Base-by-base conservation (phyloP, 2,113 vertebrate species). In the Ailurus styani region DNA sequence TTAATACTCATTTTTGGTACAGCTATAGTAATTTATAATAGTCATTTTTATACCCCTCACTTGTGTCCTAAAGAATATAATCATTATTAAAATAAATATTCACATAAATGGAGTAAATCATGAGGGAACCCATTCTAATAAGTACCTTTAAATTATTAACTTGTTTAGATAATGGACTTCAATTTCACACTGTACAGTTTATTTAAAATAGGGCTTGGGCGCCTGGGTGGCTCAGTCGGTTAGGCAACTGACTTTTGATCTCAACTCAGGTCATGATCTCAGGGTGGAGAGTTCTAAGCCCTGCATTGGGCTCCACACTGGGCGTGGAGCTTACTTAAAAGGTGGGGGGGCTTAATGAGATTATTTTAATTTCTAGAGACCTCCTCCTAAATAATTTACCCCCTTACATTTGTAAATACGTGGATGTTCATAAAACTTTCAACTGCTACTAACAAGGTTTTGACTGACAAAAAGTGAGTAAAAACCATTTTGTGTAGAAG, bases 21-120 rank as follows among this genome's bases (percentile, higher is more conserved):
- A 97, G 97, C 42, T n/a, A 20, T 88, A 84, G 98, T 99, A 98
- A 97, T 94, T 91, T 96, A 97, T 95, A 97, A 96, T 78, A 84
- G 45, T 66, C 70, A 83, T 93, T 98, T 97, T 96, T 95, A 96
- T 95, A 96, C 42, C 90, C 31, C 81, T 75, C 72, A 81, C 89
- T 70, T 85, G 23, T 97, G 98, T 91, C 89, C 89, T 93, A 79
- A 0, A 0, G 77, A 25, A 15, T 55, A 73, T 62, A 70, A 75
- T 94, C 55, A 87, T 62, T 77, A 78, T 70, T 90, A 87, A 96
- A 95, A 92, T 90, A 94, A 92, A 68, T 78, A 73, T 70, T 78
- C 54, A 57, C 21, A 66, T 93, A 93, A 82, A 55, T 96, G 50
- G 50, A 92, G 10, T 92, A 91, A 93, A 52, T 78, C 95, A 96